phyloP scores from a whole-genome alignment of 2,797 vertebrate species.

The Lithobates pipiens region DNA sequence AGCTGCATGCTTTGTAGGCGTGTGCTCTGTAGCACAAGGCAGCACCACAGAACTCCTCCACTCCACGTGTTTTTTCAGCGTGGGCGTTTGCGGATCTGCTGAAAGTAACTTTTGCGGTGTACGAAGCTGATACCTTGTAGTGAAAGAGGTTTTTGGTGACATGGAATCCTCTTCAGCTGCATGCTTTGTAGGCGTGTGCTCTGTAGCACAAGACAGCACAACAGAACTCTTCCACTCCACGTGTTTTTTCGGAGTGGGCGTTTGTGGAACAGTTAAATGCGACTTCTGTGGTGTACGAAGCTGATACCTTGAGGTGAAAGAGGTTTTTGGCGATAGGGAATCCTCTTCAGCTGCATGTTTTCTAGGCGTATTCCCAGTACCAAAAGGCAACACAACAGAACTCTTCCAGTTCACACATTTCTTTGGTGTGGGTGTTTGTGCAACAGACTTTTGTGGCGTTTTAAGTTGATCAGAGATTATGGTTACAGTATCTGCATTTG shows the following conservation, averaged over 20 bases:
- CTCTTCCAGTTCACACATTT: neutral
- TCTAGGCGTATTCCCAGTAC: constrained; percentile 19
- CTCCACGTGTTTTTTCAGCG: constrained; percentile 5
- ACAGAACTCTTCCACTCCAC: neutral
- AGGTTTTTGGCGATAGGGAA: neutral
- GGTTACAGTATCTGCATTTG: neutral
- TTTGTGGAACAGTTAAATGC: neutral
- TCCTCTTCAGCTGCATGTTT: neutral
- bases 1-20: constrained; percentile 17
- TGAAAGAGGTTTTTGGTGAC: constrained; percentile 2
- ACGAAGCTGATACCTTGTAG: constrained; percentile 23
- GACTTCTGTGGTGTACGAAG: constrained; percentile 57
- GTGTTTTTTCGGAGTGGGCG: constrained; percentile 20
- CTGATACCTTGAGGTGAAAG: neutral
- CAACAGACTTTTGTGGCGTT: constrained; percentile 46
- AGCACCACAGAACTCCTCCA: too few relatives aligned
- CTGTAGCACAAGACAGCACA: neutral
- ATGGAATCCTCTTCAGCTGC: neutral
- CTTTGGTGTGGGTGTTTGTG: constrained; percentile 5
- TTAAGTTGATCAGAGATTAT: constrained; percentile 5
- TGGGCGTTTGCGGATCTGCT: neutral
- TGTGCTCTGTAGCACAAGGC: neutral
- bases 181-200: constrained; percentile 32
- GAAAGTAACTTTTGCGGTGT: constrained; percentile 51
- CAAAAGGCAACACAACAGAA: neutral